phyloP scores from a whole-genome alignment of 64 coral and sea anemone species.

The Pocillopora verrucosa region DNA sequence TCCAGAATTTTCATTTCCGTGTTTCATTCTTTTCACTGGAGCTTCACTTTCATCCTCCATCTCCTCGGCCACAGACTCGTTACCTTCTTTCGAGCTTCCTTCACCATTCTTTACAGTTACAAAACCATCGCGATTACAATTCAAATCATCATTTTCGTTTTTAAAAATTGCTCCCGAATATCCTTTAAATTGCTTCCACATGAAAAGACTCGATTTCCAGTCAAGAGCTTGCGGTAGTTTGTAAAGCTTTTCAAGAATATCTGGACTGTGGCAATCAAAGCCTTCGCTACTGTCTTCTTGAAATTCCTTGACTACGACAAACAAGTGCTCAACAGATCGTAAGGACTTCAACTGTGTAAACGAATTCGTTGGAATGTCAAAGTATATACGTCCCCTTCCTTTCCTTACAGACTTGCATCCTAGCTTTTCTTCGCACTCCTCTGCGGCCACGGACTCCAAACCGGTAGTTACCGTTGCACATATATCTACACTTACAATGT shows the following conservation, averaged over 20 bases:
- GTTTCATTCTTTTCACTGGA: conserved; percentile 21
- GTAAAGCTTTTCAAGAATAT: conserved; percentile 72
- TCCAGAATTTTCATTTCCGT: conserved; percentile 7
- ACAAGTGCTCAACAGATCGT: conserved; percentile 85
- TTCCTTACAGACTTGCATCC: conserved; percentile 56
- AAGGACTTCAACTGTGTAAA: conserved; percentile 60
- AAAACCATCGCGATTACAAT: background rate
- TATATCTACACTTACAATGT: conserved; percentile 26
- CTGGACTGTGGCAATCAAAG: conserved; percentile 44
- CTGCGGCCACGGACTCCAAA: conserved; percentile 68
- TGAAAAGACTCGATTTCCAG: conserved; percentile 61
- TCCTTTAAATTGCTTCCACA: conserved; percentile 83
- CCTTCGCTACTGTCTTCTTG: conserved; percentile 36
- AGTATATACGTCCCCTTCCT: conserved; percentile 85
- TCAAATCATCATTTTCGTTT: background rate
- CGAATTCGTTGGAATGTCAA: conserved; percentile 63
- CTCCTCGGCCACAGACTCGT: background rate
- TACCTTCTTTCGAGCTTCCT: background rate
- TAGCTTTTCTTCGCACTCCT: conserved; percentile 87
- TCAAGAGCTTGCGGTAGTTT: conserved; percentile 58
- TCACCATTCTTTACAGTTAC: background rate
- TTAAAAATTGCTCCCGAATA: conserved; percentile 41
- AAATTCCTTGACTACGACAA: conserved; percentile 78
- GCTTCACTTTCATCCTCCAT: background rate
- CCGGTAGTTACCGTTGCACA: conserved; percentile 90